Evolutionary conservation across 2,113 vertebrate species (phyloP), one percentile per base, ranked within the genome.

Genomic region (Laticauda laticaudata): DNA sequence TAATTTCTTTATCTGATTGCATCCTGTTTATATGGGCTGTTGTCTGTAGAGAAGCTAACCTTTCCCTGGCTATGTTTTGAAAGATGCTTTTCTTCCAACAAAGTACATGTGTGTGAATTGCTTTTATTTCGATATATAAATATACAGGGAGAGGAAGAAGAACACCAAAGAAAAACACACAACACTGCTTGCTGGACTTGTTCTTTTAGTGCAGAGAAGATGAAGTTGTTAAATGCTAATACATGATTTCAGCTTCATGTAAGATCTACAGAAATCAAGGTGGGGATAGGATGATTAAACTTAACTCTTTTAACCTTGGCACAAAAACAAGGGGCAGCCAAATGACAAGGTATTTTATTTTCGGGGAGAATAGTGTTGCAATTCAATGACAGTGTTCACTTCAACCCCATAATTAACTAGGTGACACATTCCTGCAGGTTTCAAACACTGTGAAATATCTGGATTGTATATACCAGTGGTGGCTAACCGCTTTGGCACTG

Each of bases 1-100:
- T 98, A 96, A 97, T 97, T 96, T 98, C 96, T 97, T 98, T 98
- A 98, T 98, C 98, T 98, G 98, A 98, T 97, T 97, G 96, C 94
- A 97, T 97, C 96, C 93, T 95, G 95, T 98, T 97, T 97, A 97
- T 97, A 97, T 97, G 97, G 97, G 97, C 94, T 92, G 90, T 96
- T 96, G 96, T 97, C 97, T 97, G 96, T 95, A 95, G 93, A 94
- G 34, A 96, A 91, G 29, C 3, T 48, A 29, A 90, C 69, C 92
- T n/a, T 61, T 91, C n/a, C 55, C 64, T 26, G 75, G 4, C 56
- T 90, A 93, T 95, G 20, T 96, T 92, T 0, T 93, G 89, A 59
- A 75, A 95, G 92, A 92, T 90, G 93, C 86, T 59, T 97, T 97
- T 94, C 94, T 96, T 95, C 94, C 95, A 96, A 96, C 96, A 97